These are phyloP conservation scores for Callionymus lyra DNA, from an alignment of 2,113 vertebrate species.

Conservation along the genomic window DNA sequence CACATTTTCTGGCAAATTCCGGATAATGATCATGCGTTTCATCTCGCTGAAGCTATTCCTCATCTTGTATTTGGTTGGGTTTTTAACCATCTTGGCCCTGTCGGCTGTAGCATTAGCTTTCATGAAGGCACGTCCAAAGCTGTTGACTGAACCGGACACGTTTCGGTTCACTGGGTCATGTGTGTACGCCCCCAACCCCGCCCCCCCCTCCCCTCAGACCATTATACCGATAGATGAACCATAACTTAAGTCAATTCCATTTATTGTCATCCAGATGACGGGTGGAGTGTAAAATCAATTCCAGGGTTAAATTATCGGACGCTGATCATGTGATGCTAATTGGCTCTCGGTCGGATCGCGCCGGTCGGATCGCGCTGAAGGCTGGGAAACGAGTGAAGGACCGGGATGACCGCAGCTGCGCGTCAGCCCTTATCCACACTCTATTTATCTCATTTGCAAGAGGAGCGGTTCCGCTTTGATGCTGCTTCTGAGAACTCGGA, in stretches of 20 bases:
- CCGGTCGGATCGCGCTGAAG: slow-evolving; percentile 12
- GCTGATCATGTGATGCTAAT: slow-evolving; percentile 32
- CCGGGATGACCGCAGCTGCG: slow-evolving; percentile 11
- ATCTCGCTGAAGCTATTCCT: too few species aligned
- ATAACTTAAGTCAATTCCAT: slow-evolving; percentile 10
- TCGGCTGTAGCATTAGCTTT: too few species aligned
- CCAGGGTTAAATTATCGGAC: slow-evolving; percentile 20
- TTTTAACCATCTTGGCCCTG: too few species aligned
- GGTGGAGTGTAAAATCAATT: slow-evolving; percentile 33
- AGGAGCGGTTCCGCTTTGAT: slow-evolving; percentile 12
- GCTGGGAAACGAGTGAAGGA: slow-evolving; percentile 1
- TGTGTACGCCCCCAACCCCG: slow-evolving; percentile 1
- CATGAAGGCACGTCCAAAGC: too few species aligned
- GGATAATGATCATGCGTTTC: too few species aligned
- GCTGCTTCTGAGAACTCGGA: slow-evolving; percentile 5
- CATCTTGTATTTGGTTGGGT: too few species aligned
- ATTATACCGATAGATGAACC: slow-evolving; percentile 5
- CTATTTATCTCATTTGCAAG: neutral
- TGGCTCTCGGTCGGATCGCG: slow-evolving; percentile 27
- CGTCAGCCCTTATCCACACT: slow-evolving; percentile 2
- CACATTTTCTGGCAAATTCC: too few species aligned
- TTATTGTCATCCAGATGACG: slow-evolving; percentile 8
- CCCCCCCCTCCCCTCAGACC: slow-evolving; percentile 3
- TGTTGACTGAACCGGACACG: neutral
- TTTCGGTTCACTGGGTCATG: slow-evolving; percentile 1